Evolutionary conservation across 2,797 vertebrate genomes (phyloP), one percentile per base, ranked within the genome.

Genomic region (Channa striata): DNA sequence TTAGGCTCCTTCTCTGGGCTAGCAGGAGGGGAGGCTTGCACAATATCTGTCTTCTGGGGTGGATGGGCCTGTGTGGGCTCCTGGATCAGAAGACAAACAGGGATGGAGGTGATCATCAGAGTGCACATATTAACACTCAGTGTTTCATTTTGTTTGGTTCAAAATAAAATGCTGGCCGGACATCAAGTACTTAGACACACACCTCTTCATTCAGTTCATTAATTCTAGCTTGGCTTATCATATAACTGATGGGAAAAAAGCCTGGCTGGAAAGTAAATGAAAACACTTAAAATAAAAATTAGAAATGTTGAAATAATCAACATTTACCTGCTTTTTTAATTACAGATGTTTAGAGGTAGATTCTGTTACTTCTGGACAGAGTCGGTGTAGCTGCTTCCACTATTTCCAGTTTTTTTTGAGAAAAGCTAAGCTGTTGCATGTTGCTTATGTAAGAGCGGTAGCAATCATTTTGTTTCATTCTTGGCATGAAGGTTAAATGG

Each of bases 1-100:
- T 93, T 52, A 30, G 72, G n/a, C 57, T 81, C 76, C 80, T 54
- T 84, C 85, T 74, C 68, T 42, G 67, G 53, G 21, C 63, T 50
- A 21, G 92, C 83, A 7, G 78, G 40, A 59, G 59, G 20, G 4
- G 82, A 65, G 23, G 83, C 37, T 43, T 85, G 73, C 56, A 88
- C 57, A 37, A 81, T 57, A 59, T 81, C 33, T 34, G 77, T 58
- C 54, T 83, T 82, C 33, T 74, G 72, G 72, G 49, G 72, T 34
- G 74, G 53, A 11, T 49, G 63, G 12, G 83, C 60, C 66, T 89
- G 88, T 23, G 88, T 92, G 49, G 84, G 78, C 71, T 91, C 88
- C 75, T 90, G 71, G 20, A 83, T 77, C 39, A 91, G 72, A 36
- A 63, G 34, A 78, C 12, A 77, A 37, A 73, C 33, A 82, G 25